Evolutionary conservation across 2,888 invertebrate genomes (phyloP).

Genomic region (Aphidius colemani): DNA sequence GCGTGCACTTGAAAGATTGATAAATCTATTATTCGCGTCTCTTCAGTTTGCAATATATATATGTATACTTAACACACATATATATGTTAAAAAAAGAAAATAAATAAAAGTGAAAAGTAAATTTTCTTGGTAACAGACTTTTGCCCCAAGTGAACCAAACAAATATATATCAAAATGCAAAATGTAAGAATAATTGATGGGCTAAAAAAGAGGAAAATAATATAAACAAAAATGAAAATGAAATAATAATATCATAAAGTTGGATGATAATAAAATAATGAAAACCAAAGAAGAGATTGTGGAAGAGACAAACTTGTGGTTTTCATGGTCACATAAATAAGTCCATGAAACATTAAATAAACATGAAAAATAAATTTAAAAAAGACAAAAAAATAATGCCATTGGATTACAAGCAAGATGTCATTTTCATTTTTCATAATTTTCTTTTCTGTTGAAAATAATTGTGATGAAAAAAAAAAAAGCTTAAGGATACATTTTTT

Average conservation of each 20-base stretch:
- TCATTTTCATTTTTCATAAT: no score
- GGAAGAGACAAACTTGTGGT: slow-evolving; percentile 23
- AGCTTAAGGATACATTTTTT: not conserved
- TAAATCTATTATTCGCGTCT: slow-evolving; percentile 28
- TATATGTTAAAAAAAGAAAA: not conserved
- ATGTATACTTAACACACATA: not conserved
- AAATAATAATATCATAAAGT: slow-evolving; percentile 10
- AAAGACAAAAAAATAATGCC: slow-evolving; percentile 14
- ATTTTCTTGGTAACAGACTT: not conserved
- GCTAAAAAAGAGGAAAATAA: slow-evolving; percentile 19
- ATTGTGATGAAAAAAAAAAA: slow-evolving; percentile 5
- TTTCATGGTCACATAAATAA: slow-evolving; percentile 15
- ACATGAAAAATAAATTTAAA: no score
- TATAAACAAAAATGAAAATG: slow-evolving; percentile 13
- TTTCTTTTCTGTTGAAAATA: no score
- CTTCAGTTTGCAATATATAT: slow-evolving; percentile 14
- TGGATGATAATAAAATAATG: slow-evolving; percentile 13
- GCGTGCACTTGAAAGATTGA: slow-evolving; percentile 28
- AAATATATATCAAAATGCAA: not conserved
- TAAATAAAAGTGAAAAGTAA: slow-evolving; percentile 17
- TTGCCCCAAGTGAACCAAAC: not conserved
- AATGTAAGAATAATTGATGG: slow-evolving; percentile 9
- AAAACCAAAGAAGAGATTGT: slow-evolving; percentile 18
- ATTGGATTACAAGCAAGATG: slow-evolving; percentile 10
- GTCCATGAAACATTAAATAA: no score